Conservation (phyloP, 2,797 vertebrate species). For the Argyrosomus regius region DNA sequence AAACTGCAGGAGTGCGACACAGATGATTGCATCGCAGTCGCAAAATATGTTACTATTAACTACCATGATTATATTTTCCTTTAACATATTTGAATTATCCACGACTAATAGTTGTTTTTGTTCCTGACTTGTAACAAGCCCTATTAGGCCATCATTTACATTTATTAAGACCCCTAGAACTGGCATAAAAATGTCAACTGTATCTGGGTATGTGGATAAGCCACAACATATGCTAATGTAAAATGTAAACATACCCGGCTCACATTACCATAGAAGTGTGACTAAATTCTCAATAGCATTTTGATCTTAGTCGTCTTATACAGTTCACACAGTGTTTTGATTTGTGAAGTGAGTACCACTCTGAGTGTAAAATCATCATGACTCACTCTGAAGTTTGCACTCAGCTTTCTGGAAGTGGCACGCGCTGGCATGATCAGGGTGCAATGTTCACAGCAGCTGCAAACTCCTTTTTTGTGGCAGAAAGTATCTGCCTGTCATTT, state of each 20-base stretch:
- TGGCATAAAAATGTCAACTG: conserved; percentile 46
- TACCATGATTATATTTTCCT: conserved; percentile 13
- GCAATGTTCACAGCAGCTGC: conserved; percentile 26
- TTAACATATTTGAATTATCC: conserved; percentile 37
- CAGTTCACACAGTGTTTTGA: conserved; percentile 8
- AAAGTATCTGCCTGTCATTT: conserved; percentile 15
- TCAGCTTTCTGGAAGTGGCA: conserved; percentile 1
- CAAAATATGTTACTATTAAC: conserved; percentile 43
- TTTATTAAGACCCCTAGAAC: conserved; percentile 10
- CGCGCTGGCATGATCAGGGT: conserved; percentile 10
- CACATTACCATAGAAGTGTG: conserved; percentile 30
- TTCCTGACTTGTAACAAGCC: conserved; percentile 27
- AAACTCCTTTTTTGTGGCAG: not conserved
- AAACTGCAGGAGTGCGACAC: conserved; percentile 50
- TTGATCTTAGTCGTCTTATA: conserved; percentile 17
- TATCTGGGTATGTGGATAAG: conserved; percentile 27
- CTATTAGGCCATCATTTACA: conserved; percentile 34
- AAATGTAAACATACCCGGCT: conserved; percentile 24
- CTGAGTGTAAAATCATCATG: not conserved
- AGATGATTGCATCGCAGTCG: conserved; percentile 51
- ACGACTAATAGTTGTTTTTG: conserved; percentile 22
- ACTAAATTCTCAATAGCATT: conserved; percentile 19
- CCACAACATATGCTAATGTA: conserved; percentile 37
- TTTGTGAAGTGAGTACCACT: conserved; percentile 20
- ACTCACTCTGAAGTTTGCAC: conserved; percentile 41